phyloP scores from a whole-genome alignment of 2,888 invertebrate species.

The Diarsia mendica region DNA sequence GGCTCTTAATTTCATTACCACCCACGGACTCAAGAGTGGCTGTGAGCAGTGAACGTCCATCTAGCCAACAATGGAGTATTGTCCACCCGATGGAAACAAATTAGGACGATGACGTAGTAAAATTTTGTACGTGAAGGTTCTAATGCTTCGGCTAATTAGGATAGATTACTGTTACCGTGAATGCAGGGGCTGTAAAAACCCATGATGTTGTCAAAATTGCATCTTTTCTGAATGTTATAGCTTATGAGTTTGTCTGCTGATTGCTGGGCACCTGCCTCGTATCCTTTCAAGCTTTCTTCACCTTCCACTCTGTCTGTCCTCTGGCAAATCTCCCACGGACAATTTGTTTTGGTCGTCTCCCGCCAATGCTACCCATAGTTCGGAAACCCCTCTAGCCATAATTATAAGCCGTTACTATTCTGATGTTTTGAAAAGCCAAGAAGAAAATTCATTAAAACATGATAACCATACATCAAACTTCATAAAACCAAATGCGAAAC shows the following conservation, averaged over 20 bases:
- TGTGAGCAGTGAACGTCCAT: slow-evolving; percentile 62
- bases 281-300: not conserved
- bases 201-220: not conserved
- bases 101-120: slow-evolving; percentile 81
- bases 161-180: slow-evolving; percentile 53
- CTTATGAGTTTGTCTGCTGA: not conserved
- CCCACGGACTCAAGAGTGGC: slow-evolving; percentile 76
- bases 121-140: slow-evolving; percentile 69
- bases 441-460: slow-evolving; percentile 1
- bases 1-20: slow-evolving; percentile 87
- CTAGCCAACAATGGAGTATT: slow-evolving; percentile 79
- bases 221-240: not conserved
- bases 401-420: no score
- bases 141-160: slow-evolving; percentile 71
- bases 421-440: not conserved
- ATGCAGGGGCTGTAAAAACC: not conserved
- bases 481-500: slow-evolving; percentile 18
- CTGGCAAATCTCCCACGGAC: not conserved
- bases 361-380: not conserved
- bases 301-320: not conserved
- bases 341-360: not conserved
- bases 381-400: no score
- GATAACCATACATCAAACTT: not conserved
- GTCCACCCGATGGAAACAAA: slow-evolving; percentile 83
- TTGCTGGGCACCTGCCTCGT: not conserved